A percentile compares a stretch with the other conserved stretches of the same genome.
Evolutionary conservation across 2,888 invertebrate species (phyloP).

Genomic region (Seira musarum): DNA sequence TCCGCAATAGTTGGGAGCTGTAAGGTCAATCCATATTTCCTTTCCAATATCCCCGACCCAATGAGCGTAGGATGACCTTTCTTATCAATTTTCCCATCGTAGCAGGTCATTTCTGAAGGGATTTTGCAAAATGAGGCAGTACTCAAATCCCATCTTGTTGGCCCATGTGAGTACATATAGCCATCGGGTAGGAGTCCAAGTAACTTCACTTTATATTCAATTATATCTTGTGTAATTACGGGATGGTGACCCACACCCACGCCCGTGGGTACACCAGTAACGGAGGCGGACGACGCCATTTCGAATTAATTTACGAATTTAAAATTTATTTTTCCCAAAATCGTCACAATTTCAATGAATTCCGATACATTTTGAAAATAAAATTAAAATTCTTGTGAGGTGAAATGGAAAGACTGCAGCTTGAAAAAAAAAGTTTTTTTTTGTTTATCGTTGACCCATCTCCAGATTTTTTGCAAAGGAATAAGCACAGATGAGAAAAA

Average conservation of each 20-base stretch:
- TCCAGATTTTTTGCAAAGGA: too few relatives aligned
- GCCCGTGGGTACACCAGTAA: constrained; percentile 24
- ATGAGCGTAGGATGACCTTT: constrained; percentile 62
- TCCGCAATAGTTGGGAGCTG: constrained; percentile 66
- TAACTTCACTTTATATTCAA: constrained; percentile 66
- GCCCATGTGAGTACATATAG: constrained; percentile 58
- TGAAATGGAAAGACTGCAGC: too few relatives aligned
- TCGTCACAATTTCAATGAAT: too few relatives aligned
- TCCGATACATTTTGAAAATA: too few relatives aligned
- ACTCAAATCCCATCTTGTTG: constrained; percentile 61
- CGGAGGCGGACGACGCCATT: constrained; percentile 38
- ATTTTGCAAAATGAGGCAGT: constrained; percentile 64
- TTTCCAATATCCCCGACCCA: constrained; percentile 63
- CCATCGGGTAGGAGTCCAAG: constrained; percentile 64
- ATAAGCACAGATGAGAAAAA: too few relatives aligned
- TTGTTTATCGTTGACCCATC: too few relatives aligned
- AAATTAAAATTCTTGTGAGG: too few relatives aligned
- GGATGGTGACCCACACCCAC: constrained; percentile 19
- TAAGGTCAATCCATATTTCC: constrained; percentile 65
- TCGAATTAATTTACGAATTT: too few relatives aligned
- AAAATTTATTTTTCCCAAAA: too few relatives aligned
- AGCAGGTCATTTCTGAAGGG: constrained; percentile 66
- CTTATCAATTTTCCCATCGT: constrained; percentile 64
- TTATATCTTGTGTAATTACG: constrained; percentile 60
- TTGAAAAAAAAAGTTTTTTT: too few relatives aligned